phyloP scores from a whole-genome alignment of 2,888 invertebrate species.

The Synanthedon vespiformis region DNA sequence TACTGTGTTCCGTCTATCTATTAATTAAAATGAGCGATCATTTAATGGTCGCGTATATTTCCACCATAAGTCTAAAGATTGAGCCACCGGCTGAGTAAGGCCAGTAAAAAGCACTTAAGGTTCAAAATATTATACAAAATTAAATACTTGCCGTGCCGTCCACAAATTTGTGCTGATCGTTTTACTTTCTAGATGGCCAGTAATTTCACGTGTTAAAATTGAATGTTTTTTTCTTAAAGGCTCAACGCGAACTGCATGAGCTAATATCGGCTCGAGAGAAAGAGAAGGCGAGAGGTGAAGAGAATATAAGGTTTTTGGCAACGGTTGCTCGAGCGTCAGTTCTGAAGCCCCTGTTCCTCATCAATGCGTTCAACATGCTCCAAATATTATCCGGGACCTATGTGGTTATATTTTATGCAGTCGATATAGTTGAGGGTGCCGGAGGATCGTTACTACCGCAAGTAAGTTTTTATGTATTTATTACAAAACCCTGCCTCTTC shows the following conservation, averaged over 20 bases:
- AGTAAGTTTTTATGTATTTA: constrained; percentile 20
- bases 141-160: no score
- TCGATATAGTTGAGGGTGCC: constrained; percentile 75
- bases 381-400: constrained; percentile 83
- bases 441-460: constrained; percentile 55
- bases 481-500: neutral
- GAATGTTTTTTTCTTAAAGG: constrained; percentile 38
- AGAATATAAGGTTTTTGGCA: constrained; percentile 61
- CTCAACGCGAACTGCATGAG: constrained; percentile 73
- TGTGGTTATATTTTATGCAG: constrained; percentile 82
- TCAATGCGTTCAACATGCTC: constrained; percentile 78
- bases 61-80: no score
- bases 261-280: constrained; percentile 71
- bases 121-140: no score
- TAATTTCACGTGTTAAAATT: no score
- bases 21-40: neutral
- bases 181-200: no score
- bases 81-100: no score
- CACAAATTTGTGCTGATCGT: no score
- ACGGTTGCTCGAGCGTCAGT: constrained; percentile 71
- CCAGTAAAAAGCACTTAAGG: no score
- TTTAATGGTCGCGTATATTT: no score
- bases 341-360: constrained; percentile 78
- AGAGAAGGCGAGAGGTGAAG: constrained; percentile 63
- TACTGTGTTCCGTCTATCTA: neutral